Percentiles rank a stretch among this genome's conserved stretches.
Conservation (phyloP, 2,888 invertebrate species). For the Steromphala cineraria region DNA sequence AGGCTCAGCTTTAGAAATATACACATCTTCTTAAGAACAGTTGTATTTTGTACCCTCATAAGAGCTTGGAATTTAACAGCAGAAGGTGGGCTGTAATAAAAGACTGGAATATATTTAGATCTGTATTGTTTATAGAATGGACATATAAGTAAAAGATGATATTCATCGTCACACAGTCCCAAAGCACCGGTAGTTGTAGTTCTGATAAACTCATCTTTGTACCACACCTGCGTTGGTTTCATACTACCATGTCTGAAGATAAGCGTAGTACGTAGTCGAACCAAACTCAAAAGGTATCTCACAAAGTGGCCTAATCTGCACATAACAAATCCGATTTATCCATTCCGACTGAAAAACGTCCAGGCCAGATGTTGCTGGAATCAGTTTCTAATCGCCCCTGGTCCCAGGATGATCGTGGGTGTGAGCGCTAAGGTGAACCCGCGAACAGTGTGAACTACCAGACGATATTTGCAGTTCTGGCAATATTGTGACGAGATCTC, state of each 20-base stretch:
- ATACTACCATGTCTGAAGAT: neutral
- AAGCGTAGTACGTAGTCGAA: neutral
- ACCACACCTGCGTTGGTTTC: constrained; percentile 3
- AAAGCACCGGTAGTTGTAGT: neutral
- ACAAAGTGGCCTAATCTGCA: neutral
- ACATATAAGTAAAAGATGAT: no score
- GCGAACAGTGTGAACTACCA: no score
- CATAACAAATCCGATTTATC: neutral
- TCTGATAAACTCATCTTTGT: neutral
- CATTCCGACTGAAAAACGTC: neutral
- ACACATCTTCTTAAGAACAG: no score
- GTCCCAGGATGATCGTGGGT: no score
- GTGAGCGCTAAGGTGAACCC: no score
- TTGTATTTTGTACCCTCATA: no score
- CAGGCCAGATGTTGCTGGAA: neutral
- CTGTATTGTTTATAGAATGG: no score
- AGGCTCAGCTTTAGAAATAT: no score
- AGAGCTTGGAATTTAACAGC: no score
- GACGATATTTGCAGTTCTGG: neutral
- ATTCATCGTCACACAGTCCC: neutral
- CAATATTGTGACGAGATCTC: constrained; percentile 1
- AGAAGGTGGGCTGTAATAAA: no score
- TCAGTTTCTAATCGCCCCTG: no score
- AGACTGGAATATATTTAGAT: no score
- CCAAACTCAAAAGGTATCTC: neutral